Percentiles rank a stretch among this genome's conserved stretches.
Conservation (phyloP, 1,140 invertebrate genomes). For the Cyclina sinensis region DNA sequence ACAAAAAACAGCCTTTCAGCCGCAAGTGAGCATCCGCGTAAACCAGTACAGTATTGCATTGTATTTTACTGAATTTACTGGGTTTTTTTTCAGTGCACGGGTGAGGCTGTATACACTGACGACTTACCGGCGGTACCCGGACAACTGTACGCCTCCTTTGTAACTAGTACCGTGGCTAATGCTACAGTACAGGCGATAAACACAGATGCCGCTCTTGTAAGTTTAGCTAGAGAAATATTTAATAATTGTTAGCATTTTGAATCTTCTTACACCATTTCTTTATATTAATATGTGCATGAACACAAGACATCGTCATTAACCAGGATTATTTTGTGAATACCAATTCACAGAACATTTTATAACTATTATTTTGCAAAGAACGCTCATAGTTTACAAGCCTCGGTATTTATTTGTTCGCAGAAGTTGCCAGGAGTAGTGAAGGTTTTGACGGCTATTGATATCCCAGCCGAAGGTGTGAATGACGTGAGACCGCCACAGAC, state of each 20-base stretch:
- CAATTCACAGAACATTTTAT: too few relatives aligned
- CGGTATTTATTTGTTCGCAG: constrained; percentile 44
- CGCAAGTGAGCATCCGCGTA: too few relatives aligned
- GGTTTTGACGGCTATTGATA: constrained; percentile 83
- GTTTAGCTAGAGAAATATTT: neutral
- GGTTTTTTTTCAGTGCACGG: constrained; percentile 73
- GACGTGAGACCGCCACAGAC: neutral
- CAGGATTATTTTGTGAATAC: too few relatives aligned
- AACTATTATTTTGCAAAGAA: too few relatives aligned
- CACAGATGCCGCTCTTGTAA: constrained; percentile 68
- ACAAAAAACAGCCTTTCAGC: too few relatives aligned
- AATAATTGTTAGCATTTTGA: too few relatives aligned
- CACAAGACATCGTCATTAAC: too few relatives aligned
- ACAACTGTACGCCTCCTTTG: constrained; percentile 86
- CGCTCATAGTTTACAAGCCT: too few relatives aligned
- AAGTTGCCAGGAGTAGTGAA: constrained; percentile 80
- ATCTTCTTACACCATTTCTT: too few relatives aligned
- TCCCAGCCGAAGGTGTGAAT: constrained; percentile 77
- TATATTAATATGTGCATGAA: too few relatives aligned
- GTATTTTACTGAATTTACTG: too few relatives aligned
- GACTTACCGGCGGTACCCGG: constrained; percentile 83
- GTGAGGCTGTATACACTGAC: constrained; percentile 86
- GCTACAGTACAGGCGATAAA: constrained; percentile 74
- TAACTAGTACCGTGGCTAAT: constrained; percentile 84
- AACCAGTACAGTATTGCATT: too few relatives aligned